Base-by-base conservation (phyloP, 1,140 invertebrate species). In the Danaus plexippus region DNA sequence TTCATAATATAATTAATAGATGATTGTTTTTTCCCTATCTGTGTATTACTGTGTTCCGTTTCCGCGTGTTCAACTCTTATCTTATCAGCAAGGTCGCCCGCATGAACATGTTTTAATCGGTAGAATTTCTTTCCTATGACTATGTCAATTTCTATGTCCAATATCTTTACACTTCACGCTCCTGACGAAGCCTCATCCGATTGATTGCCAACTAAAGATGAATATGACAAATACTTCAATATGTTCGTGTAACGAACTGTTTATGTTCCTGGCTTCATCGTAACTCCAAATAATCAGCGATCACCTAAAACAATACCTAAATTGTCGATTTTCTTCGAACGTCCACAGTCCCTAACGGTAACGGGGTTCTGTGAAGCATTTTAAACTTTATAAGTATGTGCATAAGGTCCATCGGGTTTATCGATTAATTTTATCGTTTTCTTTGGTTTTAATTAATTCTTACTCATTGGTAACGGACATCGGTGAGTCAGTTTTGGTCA, bases 391-490 rank as follows among this genome's bases (percentile, higher is more conserved):
- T 64, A 50, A 5, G 41, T 41, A 57, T 46, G n/a, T n/a, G 44
- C 46, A 54, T 56, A 79, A 57, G 63, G 64, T 62, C 43, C 18
- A 64, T 57, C 67, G 43, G 60, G 54, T 58, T 54, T 51, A 56
- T 57, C 47, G 54, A 66, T 71, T 60, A 54, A 61, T 67, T 69
- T 78, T 66, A 80, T 77, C 64, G 67, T 68, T 74, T 75, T 68
- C 59, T 70, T 48, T 45, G 64, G 55, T 53, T 77, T 83, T 80
- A 83, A 83, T 83, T 80, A 80, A 75, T 79, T 78, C 69, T 78
- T 80, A 78, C 61, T 80, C 76, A 83, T 71, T 63, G 69, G 66
- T 77, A 80, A 77, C 76, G 76, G 77, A 62, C 59, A 62, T 54
- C 56, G 66, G 61, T 83, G 80, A 83, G 55, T 83, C 77, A 80